These are phyloP conservation scores for Hemichromis elongatus DNA, from an alignment of 2,113 vertebrate genomes.

Conservation along the genomic window DNA sequence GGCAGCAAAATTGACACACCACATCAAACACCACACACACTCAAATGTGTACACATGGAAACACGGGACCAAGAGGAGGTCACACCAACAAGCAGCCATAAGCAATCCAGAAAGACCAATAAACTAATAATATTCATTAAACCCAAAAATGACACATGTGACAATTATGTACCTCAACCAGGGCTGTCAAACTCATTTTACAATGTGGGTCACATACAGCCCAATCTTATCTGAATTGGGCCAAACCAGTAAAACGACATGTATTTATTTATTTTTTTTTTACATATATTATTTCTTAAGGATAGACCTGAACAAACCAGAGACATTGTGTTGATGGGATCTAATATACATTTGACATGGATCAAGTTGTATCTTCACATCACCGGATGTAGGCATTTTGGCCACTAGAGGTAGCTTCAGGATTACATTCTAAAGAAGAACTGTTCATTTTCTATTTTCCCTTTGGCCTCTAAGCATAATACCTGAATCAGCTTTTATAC, in stretches of 20 bases:
- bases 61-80: too few relatives aligned
- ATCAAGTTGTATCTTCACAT: background rate
- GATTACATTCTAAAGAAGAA: background rate
- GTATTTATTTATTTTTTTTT: too few relatives aligned
- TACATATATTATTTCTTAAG: background rate
- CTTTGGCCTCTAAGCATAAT: background rate
- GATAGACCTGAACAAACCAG: background rate
- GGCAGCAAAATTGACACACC: too few relatives aligned
- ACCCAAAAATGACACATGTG: too few relatives aligned
- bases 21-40: too few relatives aligned
- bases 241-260: background rate
- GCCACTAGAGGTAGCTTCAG: conserved; percentile 43
- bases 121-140: too few relatives aligned
- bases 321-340: background rate
- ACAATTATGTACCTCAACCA: too few relatives aligned
- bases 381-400: background rate
- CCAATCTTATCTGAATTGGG: background rate
- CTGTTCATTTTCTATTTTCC: background rate
- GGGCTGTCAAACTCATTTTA: too few relatives aligned
- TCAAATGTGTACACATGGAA: too few relatives aligned
- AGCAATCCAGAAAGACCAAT: too few relatives aligned
- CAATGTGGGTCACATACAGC: background rate
- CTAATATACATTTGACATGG: background rate
- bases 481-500: background rate
- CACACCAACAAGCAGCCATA: too few relatives aligned